phyloP scores from a whole-genome alignment of 2,888 invertebrate genomes.

The Cheilosia vulpina region DNA sequence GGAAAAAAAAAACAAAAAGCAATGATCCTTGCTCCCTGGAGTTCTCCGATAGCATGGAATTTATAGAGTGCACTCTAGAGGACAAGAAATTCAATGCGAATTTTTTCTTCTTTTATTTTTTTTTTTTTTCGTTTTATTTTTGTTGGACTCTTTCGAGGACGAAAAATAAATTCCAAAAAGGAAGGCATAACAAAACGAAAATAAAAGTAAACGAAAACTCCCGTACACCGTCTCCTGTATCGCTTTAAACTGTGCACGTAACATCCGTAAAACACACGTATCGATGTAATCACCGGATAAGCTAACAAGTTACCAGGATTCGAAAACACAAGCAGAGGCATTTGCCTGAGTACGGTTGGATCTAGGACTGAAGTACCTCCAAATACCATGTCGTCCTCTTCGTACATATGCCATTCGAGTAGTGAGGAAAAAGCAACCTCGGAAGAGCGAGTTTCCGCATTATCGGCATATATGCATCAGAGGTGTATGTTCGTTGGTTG shows the following conservation, averaged over 20 bases:
- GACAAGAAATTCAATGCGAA: slow-evolving; percentile 68
- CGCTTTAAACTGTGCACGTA: slow-evolving; percentile 73
- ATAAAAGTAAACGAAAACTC: slow-evolving; percentile 8
- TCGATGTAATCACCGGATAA: slow-evolving; percentile 83
- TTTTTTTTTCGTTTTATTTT: slow-evolving; percentile 1
- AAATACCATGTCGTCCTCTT: slow-evolving; percentile 57
- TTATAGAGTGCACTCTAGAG: slow-evolving; percentile 68
- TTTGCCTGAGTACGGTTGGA: slow-evolving; percentile 38
- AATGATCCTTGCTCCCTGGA: slow-evolving; percentile 40
- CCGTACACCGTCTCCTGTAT: slow-evolving; percentile 47
- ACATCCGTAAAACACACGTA: slow-evolving; percentile 75
- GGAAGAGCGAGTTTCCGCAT: slow-evolving; percentile 66
- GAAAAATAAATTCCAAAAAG: slow-evolving; percentile 54
- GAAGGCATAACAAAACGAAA: not conserved
- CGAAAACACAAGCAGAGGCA: slow-evolving; percentile 68
- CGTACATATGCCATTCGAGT: slow-evolving; percentile 38
- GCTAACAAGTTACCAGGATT: slow-evolving; percentile 83
- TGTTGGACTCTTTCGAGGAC: not conserved
- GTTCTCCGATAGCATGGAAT: slow-evolving; percentile 34
- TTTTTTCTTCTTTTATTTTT: slow-evolving; percentile 35
- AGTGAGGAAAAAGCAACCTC: slow-evolving; percentile 18
- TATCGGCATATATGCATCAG: slow-evolving; percentile 60
- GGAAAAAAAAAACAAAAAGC: slow-evolving; percentile 20
- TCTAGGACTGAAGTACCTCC: slow-evolving; percentile 2
- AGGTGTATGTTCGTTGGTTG: slow-evolving; percentile 28